Percentiles rank a stretch among this genome's conserved stretches.
Conservation (phyloP, 2,797 vertebrate species). For the Fistularia commersonii region DNA sequence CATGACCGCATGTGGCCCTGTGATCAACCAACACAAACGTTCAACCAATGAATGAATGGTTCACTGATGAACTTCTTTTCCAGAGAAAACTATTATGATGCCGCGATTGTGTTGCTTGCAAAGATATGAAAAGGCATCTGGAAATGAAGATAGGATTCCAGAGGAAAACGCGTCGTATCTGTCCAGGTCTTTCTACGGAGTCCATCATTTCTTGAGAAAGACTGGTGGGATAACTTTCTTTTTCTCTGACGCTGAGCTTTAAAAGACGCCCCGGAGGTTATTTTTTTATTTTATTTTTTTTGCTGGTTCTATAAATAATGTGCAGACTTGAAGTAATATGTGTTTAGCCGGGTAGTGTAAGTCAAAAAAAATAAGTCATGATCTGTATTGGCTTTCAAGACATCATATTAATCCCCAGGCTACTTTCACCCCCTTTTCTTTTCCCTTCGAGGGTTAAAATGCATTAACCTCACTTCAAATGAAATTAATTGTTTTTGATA, state of each 20-base stretch:
- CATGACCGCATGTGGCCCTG: too few species aligned
- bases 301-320: constrained; percentile 63
- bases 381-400: constrained; percentile 70
- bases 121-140: neutral
- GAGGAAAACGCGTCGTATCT: constrained; percentile 34
- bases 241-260: constrained; percentile 23
- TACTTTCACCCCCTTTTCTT: constrained; percentile 45
- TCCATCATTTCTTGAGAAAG: neutral
- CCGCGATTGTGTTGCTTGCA: too few species aligned
- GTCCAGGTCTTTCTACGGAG: constrained; percentile 27
- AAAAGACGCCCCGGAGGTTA: constrained; percentile 41
- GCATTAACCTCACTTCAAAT: constrained; percentile 68
- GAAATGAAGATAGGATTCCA: constrained; percentile 27
- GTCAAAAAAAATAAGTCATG: constrained; percentile 68
- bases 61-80: too few species aligned
- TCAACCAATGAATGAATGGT: too few species aligned
- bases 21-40: too few species aligned
- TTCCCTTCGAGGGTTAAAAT: constrained; percentile 60
- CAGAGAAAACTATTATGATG: too few species aligned
- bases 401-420: constrained; percentile 66
- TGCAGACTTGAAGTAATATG: constrained; percentile 72
- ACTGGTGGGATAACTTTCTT: constrained; percentile 28
- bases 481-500: constrained; percentile 71
- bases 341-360: constrained; percentile 69
- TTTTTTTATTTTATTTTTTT: constrained; percentile 31